These are phyloP conservation scores for Fabriciana adippe DNA, from an alignment of 2,888 invertebrate genomes.

Conservation along the genomic window DNA sequence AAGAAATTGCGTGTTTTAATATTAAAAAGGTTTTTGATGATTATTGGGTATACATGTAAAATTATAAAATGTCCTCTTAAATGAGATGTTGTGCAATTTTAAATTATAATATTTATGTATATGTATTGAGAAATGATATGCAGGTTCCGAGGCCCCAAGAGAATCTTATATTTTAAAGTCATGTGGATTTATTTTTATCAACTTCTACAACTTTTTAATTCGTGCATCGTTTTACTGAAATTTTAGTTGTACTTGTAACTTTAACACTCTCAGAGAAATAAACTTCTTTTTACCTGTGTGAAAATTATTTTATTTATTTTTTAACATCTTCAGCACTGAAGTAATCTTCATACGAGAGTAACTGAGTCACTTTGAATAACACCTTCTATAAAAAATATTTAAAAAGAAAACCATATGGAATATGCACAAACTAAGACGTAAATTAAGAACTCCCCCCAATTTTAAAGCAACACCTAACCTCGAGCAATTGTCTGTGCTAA, in stretches of 20 bases:
- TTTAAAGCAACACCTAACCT: too few species aligned
- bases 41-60: constrained; percentile 41
- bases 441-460: too few species aligned
- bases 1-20: constrained; percentile 42
- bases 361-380: too few species aligned
- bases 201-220: constrained; percentile 30
- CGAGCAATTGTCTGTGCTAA: too few species aligned
- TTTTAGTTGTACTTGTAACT: constrained; percentile 46
- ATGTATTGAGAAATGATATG: constrained; percentile 57
- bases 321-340: too few species aligned
- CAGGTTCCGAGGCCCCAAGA: constrained; percentile 73
- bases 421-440: too few species aligned
- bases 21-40: constrained; percentile 41
- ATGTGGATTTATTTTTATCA: constrained; percentile 35
- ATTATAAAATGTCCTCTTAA: constrained; percentile 38
- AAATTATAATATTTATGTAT: constrained; percentile 44
- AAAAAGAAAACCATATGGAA: too few species aligned
- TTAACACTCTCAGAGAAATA: constrained; percentile 52
- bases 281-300: constrained; percentile 69
- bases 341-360: too few species aligned
- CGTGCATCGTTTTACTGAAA: constrained; percentile 34
- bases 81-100: constrained; percentile 44
- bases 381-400: too few species aligned
- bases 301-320: constrained; percentile 48
- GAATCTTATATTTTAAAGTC: constrained; percentile 36